Evolutionary conservation across 2,797 vertebrate genomes (phyloP).

Genomic region (Chelidonichthys spinosus): DNA sequence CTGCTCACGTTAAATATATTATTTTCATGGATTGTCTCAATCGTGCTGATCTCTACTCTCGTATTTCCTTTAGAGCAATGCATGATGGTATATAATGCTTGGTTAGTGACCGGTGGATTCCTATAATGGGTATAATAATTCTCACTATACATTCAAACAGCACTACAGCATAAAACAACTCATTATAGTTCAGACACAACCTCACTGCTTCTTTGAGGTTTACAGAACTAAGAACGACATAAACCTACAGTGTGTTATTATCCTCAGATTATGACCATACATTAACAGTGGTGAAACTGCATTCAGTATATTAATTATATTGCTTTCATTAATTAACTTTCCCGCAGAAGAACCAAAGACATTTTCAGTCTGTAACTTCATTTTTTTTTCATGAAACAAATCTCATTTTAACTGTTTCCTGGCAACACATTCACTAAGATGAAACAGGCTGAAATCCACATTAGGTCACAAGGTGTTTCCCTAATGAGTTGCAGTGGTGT

Average conservation of each 20-base stretch:
- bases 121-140: too few relatives aligned
- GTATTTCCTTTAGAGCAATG: too few relatives aligned
- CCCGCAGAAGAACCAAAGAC: background rate
- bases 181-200: too few relatives aligned
- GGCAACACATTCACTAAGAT: slow-evolving; percentile 50
- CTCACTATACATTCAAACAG: too few relatives aligned
- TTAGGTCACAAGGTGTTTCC: slow-evolving; percentile 53
- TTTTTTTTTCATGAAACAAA: slow-evolving; percentile 5
- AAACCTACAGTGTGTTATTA: background rate
- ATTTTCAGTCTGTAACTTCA: background rate
- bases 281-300: background rate
- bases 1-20: too few relatives aligned
- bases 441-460: slow-evolving; percentile 37
- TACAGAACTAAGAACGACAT: background rate
- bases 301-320: background rate
- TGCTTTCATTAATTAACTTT: background rate
- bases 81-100: too few relatives aligned
- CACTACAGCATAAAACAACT: too few relatives aligned
- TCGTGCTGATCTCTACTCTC: too few relatives aligned
- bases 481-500: slow-evolving; percentile 52
- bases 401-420: slow-evolving; percentile 27
- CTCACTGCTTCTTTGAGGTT: background rate
- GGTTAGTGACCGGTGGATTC: too few relatives aligned
- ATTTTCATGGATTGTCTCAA: too few relatives aligned
- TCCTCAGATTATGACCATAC: background rate